phyloP scores from a whole-genome alignment of 2,797 vertebrate genomes.

The Ambastaia sidthimunki region DNA sequence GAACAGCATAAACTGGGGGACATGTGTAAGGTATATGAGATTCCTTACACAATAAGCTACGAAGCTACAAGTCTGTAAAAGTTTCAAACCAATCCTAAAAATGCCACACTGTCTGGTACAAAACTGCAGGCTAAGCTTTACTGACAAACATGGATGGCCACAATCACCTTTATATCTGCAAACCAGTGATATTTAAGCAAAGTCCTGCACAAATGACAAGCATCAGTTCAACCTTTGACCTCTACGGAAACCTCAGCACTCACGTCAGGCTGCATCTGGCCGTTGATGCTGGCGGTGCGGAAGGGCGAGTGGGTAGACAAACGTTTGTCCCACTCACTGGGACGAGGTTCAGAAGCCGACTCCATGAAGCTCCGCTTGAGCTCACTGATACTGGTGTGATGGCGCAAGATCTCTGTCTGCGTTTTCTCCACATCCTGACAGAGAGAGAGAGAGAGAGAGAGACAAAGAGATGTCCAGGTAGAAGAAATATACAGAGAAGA shows the following conservation, averaged over 20 bases:
- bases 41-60: too few relatives aligned
- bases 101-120: background rate
- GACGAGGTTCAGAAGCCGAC: conserved; percentile 88
- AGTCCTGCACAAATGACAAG: too few relatives aligned
- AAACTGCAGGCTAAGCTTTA: background rate
- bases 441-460: background rate
- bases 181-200: background rate
- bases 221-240: background rate
- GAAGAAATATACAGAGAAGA: background rate
- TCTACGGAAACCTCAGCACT: conserved; percentile 69
- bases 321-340: conserved; percentile 98
- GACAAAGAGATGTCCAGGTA: too few relatives aligned
- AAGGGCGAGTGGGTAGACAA: conserved; percentile 94
- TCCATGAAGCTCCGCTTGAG: conserved; percentile 99
- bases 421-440: conserved; percentile 93
- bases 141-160: background rate
- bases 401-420: conserved; percentile 93
- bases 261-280: conserved; percentile 89
- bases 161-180: background rate
- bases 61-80: too few relatives aligned
- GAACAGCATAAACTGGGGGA: too few relatives aligned
- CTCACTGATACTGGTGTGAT: conserved; percentile 97
- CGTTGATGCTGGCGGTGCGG: conserved; percentile 88
- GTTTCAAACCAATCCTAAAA: background rate
- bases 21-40: too few relatives aligned